Evolutionary conservation across 2,113 vertebrate genomes (phyloP).

Genomic region (Tupaia chinensis): DNA sequence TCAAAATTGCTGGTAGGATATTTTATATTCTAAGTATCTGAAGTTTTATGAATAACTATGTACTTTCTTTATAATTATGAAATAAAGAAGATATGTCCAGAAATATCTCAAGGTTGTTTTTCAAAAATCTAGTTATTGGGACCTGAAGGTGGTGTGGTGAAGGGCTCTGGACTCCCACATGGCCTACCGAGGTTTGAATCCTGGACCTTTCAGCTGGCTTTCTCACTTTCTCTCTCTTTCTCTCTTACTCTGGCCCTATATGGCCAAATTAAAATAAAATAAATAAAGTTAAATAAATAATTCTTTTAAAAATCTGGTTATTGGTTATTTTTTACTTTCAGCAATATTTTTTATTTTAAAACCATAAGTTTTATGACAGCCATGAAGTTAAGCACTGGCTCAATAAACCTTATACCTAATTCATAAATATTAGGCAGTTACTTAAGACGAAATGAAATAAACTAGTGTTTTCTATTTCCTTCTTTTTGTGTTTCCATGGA

Average conservation of each 20-base stretch:
- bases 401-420: neutral
- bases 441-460: conserved; percentile 56
- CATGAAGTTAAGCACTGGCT: conserved; percentile 23
- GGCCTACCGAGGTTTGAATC: no score
- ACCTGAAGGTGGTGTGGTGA: no score
- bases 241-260: no score
- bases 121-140: neutral
- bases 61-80: conserved; percentile 2
- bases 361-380: conserved; percentile 2
- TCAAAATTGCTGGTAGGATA: neutral
- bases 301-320: neutral
- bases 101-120: neutral
- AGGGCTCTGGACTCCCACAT: no score
- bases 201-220: no score
- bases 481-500: conserved; percentile 35
- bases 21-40: neutral
- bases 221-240: no score
- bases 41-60: neutral
- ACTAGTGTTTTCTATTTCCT: neutral
- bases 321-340: conserved; percentile 1
- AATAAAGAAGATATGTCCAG: neutral
- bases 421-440: conserved; percentile 36
- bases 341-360: neutral
- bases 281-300: no score
- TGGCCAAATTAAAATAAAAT: no score